Conservation (phyloP, 2,113 vertebrate genomes). For the Leptosomus discolor region DNA sequence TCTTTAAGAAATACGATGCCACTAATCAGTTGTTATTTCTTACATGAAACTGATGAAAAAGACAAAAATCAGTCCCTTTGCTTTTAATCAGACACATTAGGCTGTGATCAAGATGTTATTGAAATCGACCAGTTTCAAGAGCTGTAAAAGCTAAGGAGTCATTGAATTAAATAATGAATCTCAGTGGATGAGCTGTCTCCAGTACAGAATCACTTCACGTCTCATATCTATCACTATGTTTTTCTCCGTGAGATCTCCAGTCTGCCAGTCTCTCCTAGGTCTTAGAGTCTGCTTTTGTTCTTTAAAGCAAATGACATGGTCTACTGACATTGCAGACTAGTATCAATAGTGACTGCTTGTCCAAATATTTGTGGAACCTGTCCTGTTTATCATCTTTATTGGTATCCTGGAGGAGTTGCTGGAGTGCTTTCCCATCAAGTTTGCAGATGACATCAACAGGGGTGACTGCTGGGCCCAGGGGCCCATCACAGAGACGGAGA, state of each 20-base stretch:
- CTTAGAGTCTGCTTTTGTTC: background rate
- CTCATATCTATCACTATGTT: background rate
- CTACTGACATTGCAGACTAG: rapidly evolving
- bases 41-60: background rate
- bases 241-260: background rate
- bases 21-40: background rate
- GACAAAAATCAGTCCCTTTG: background rate
- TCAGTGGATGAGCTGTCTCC: background rate
- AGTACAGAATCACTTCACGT: rapidly evolving
- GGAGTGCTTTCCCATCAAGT: background rate
- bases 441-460: background rate
- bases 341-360: background rate
- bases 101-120: background rate
- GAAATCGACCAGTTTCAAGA: background rate
- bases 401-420: background rate
- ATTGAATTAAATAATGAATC: background rate
- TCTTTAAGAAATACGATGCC: background rate
- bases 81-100: background rate
- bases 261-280: background rate
- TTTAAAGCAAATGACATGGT: background rate
- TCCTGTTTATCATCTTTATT: background rate
- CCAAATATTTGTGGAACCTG: background rate
- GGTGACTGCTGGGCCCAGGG: background rate
- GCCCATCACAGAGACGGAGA: background rate
- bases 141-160: background rate